Evolutionary conservation across 2,888 invertebrate species (phyloP).

Genomic region (Lasioglossum calceatum): DNA sequence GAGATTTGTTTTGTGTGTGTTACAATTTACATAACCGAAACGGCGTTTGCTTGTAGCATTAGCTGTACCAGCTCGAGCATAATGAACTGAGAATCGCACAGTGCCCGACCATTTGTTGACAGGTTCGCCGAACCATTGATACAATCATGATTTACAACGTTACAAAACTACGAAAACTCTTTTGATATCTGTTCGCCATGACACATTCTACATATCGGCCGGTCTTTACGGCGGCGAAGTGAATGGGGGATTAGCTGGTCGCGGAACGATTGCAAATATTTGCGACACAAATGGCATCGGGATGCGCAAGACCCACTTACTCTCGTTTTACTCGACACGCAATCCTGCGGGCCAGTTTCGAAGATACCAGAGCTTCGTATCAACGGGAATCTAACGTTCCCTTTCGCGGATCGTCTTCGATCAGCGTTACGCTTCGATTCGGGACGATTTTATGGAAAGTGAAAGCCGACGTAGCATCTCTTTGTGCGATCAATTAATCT

Average conservation of each 20-base stretch:
- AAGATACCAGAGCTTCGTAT: constrained; percentile 22
- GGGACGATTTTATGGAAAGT: constrained; percentile 58
- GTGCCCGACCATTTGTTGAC: neutral
- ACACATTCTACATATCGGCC: neutral
- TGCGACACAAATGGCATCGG: neutral
- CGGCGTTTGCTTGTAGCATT: constrained; percentile 20
- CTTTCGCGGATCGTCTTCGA: constrained; percentile 37
- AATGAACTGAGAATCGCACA: neutral
- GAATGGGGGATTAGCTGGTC: neutral
- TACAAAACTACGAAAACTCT: neutral
- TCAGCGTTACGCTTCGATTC: constrained; percentile 38
- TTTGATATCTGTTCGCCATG: neutral
- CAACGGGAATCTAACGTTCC: constrained; percentile 40
- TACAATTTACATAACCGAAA: constrained; percentile 78
- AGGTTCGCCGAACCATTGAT: neutral
- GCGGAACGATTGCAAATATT: neutral
- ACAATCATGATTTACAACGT: constrained; percentile 1
- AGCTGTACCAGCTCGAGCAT: neutral
- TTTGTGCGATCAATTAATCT: constrained; percentile 56
- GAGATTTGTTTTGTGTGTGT: constrained; percentile 56
- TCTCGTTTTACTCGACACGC: constrained; percentile 15
- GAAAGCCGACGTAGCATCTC: constrained; percentile 59
- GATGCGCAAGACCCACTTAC: neutral
- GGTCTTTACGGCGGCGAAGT: neutral
- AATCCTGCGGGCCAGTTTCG: neutral